Evolutionary conservation across 2,797 vertebrate species (phyloP), one percentile per base, ranked within the genome.

Genomic region (Perodicticus potto): DNA sequence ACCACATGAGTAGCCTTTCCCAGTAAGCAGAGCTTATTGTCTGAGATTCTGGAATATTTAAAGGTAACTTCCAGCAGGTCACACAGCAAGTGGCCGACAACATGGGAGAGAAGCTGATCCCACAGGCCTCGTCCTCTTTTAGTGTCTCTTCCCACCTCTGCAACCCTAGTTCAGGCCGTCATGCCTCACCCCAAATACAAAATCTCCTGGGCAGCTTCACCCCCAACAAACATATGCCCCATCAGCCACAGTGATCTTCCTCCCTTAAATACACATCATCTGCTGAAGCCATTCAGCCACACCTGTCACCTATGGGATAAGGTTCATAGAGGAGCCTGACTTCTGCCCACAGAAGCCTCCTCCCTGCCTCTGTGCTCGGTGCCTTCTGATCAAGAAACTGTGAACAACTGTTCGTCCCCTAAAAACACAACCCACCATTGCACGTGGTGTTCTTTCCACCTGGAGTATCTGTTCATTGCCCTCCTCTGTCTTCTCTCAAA

Each of bases 401-500:
- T 72, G 55, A 72, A 70, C n/a, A 43, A 40, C 32, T 19, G 13
- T 16, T 67, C 32, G 22, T 81, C 73, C 76, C 85, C 29, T 45
- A 74, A 70, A 87, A 91, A 55, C 11, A 70, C 7, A 37, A n/a
- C 43, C 37, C 12, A 32, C 23, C 74, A 85, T 76, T 37, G 37
- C 25, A 22, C 10, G 27, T 17, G 29, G 29, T 25, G 5, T 49
- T 34, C 27, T 55, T 53, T 70, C 77, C 61, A 20, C 4, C 70
- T 45, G 32, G 29, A 70, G 37, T 84, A 57, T 22, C 63, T 55
- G 40, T 83, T 76, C n/a, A 43, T 53, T 53, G 27, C 1, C 7
- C 23, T 89, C 57, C 61, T 29, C 45, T 49, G 12, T 74, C 91
- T 67, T 81, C 83, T 80, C 84, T 43, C 73, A 74, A 81, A 94